Percentiles rank a stretch among this genome's conserved stretches.
These are phyloP conservation scores for Euglossa dilemma DNA, from an alignment of 1,140 invertebrate genomes.

Conservation along the genomic window DNA sequence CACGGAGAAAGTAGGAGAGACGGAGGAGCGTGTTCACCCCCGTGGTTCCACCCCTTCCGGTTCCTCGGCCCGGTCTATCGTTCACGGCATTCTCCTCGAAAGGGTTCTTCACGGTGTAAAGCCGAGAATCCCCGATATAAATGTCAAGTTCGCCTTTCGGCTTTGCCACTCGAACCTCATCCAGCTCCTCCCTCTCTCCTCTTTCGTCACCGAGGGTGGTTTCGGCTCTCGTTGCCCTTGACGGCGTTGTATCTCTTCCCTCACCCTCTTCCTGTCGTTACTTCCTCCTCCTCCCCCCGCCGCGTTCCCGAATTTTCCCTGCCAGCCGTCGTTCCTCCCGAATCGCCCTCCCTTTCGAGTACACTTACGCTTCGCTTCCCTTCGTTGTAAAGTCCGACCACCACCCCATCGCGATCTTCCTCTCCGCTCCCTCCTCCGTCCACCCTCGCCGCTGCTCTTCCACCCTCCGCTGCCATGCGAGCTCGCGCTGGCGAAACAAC, in stretches of 20 bases:
- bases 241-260: slow-evolving; percentile 55
- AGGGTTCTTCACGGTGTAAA: slow-evolving; percentile 78
- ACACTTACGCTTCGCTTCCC: slow-evolving; percentile 38
- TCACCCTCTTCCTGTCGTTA: slow-evolving; percentile 55
- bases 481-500: slow-evolving; percentile 69
- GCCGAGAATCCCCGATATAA: slow-evolving; percentile 81
- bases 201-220: slow-evolving; percentile 69
- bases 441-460: background rate
- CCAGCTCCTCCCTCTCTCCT: background rate
- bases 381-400: slow-evolving; percentile 51
- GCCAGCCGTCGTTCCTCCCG: slow-evolving; percentile 33
- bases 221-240: slow-evolving; percentile 67
- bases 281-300: slow-evolving; percentile 26
- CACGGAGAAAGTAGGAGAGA: slow-evolving; percentile 14
- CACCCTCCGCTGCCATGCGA: background rate
- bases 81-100: slow-evolving; percentile 55
- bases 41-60: background rate
- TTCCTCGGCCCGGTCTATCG: slow-evolving; percentile 1
- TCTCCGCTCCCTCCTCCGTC: background rate
- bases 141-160: slow-evolving; percentile 81
- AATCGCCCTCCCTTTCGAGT: slow-evolving; percentile 7
- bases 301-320: slow-evolving; percentile 53
- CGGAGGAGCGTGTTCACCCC: slow-evolving; percentile 35
- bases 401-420: slow-evolving; percentile 24
- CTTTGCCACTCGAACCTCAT: slow-evolving; percentile 68